Percentiles rank a stretch among this genome's conserved stretches.
Evolutionary conservation across 2,113 vertebrate genomes (phyloP).

Genomic region (Takifugu bimaculatus): DNA sequence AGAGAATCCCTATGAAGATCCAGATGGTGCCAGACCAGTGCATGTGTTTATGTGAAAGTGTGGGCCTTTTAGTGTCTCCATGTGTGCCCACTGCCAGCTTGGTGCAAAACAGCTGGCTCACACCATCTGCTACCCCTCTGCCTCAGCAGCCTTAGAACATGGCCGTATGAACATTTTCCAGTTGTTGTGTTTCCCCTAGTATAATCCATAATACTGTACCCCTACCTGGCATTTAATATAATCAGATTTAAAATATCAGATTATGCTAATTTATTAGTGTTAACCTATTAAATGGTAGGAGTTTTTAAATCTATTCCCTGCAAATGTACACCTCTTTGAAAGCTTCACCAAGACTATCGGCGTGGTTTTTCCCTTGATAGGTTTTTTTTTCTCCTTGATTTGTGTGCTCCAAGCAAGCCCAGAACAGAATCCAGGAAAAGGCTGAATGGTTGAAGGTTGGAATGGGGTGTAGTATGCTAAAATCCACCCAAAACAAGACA

Average conservation of each 20-base stretch:
- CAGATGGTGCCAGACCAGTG: conserved; percentile 38
- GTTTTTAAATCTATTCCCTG: conserved; percentile 14
- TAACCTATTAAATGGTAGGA: conserved; percentile 2
- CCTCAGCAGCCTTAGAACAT: conserved; percentile 40
- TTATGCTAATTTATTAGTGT: neutral
- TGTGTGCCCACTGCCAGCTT: conserved; percentile 68
- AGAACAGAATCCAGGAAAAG: conserved; percentile 43
- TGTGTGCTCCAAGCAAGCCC: conserved; percentile 61
- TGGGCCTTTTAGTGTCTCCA: conserved; percentile 49
- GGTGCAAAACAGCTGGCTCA: conserved; percentile 73
- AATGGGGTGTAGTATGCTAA: conserved; percentile 55
- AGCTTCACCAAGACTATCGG: conserved; percentile 32
- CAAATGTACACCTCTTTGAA: conserved; percentile 43
- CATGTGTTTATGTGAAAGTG: conserved; percentile 14
- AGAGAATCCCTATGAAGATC: conserved; percentile 52
- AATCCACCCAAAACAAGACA: conserved; percentile 66
- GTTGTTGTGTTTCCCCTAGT: conserved; percentile 21
- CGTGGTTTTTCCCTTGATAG: conserved; percentile 32
- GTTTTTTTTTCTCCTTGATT: conserved; percentile 21
- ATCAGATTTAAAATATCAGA: neutral
- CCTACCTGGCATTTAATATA: conserved; percentile 8
- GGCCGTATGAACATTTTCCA: conserved; percentile 2
- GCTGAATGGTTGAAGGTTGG: conserved; percentile 43
- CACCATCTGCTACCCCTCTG: conserved; percentile 72
- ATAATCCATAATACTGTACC: conserved; percentile 21